Evolutionary conservation across 2,797 vertebrate genomes (phyloP).

Genomic region (Hydrocynus forskahlii): DNA sequence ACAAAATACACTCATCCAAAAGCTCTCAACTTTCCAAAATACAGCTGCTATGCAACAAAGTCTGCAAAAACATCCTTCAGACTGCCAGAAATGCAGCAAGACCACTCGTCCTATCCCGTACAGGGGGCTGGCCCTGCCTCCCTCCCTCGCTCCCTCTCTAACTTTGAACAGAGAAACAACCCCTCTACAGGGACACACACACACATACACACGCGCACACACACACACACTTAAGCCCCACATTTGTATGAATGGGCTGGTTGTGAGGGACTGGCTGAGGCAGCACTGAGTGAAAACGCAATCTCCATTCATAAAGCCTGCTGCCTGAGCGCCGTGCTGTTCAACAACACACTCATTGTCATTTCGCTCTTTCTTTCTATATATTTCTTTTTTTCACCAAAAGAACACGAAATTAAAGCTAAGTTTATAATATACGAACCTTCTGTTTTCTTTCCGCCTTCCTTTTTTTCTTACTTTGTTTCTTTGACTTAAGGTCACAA

Average conservation of each 20-base stretch:
- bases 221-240: constrained; percentile 61
- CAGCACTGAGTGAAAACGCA: constrained; percentile 73
- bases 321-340: constrained; percentile 30
- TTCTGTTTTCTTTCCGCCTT: neutral
- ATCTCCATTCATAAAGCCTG: constrained; percentile 75
- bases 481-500: neutral
- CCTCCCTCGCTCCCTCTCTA: constrained; percentile 27
- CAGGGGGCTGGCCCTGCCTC: constrained; percentile 51
- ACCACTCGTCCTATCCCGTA: constrained; percentile 53
- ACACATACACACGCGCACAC: constrained; percentile 57
- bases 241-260: constrained; percentile 83
- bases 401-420: neutral
- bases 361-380: constrained; percentile 18
- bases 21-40: constrained; percentile 80
- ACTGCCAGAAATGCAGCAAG: constrained; percentile 69
- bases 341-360: constrained; percentile 28
- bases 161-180: constrained; percentile 55
- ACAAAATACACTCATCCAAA: constrained; percentile 72
- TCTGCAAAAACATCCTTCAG: constrained; percentile 76
- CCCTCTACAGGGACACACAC: constrained; percentile 49
- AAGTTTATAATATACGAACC: neutral
- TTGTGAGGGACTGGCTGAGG: constrained; percentile 83
- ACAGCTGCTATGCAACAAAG: constrained; percentile 83
- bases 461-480: neutral
- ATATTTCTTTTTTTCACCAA: neutral